These are phyloP conservation scores for Aurelia sp. DNA, from an alignment of 30 jellyfish, hydroid and myxozoan genomes.

Conservation along the genomic window DNA sequence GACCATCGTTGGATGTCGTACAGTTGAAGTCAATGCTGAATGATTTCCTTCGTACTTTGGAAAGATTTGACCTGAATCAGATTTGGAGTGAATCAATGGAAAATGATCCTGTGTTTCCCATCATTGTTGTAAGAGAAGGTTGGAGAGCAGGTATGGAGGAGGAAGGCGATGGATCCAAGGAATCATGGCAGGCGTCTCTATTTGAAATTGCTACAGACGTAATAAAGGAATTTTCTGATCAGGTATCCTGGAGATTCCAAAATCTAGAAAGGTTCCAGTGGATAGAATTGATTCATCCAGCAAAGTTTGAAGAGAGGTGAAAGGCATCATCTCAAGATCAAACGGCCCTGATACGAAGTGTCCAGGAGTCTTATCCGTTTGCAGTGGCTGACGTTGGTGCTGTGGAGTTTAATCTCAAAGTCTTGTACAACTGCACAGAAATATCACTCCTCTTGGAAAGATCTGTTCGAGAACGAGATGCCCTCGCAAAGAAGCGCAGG, in stretches of 20 bases:
- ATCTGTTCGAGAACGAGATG: no score
- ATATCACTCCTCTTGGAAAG: slow-evolving; percentile 11
- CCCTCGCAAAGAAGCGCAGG: no score
- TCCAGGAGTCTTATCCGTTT: slow-evolving; percentile 21
- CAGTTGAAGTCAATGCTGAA: neutral
- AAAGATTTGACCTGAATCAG: neutral
- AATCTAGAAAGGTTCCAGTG: slow-evolving; percentile 1
- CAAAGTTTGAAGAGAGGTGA: neutral
- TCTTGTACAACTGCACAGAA: slow-evolving; percentile 14
- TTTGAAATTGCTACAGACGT: no score
- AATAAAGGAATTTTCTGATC: neutral
- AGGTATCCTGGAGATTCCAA: slow-evolving; percentile 15
- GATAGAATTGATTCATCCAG: slow-evolving; percentile 18
- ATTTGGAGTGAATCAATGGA: slow-evolving; percentile 25
- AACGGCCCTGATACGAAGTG: no score
- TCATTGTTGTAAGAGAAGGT: slow-evolving; percentile 6
- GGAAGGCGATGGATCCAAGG: no score
- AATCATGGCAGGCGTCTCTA: no score
- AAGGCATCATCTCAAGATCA: neutral
- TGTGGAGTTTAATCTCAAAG: slow-evolving; percentile 19
- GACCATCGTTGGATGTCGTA: slow-evolving; percentile 21
- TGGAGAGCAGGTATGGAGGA: slow-evolving; percentile 11
- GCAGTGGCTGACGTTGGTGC: slow-evolving; percentile 25
- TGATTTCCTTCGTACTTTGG: neutral
- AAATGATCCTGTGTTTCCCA: slow-evolving; percentile 13